Conservation (phyloP, 2,797 vertebrate genomes). For the Pygocentrus nattereri region DNA sequence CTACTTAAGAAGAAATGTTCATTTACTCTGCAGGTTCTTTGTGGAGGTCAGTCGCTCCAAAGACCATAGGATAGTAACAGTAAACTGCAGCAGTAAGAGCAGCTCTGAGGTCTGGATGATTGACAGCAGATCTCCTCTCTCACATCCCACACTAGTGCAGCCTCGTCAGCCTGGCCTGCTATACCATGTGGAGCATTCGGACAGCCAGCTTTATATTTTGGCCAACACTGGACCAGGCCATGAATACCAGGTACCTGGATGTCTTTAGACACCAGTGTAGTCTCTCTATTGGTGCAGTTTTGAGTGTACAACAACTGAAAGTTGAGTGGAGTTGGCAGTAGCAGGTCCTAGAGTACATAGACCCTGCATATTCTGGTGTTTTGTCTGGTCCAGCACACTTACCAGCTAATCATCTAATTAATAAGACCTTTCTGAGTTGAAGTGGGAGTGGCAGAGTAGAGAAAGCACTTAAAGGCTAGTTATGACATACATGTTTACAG, state of each 20-base stretch:
- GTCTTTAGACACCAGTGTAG: neutral
- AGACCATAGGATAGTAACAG: conserved; percentile 85
- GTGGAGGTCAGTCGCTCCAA: conserved; percentile 90
- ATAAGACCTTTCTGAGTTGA: too few relatives aligned
- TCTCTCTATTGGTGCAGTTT: neutral
- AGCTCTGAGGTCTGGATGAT: conserved; percentile 89
- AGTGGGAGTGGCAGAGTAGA: neutral
- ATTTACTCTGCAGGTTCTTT: conserved; percentile 84
- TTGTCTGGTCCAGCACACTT: too few relatives aligned
- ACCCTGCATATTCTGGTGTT: too few relatives aligned
- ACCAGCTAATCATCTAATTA: too few relatives aligned
- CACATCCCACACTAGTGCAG: conserved; percentile 85
- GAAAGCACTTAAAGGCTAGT: neutral
- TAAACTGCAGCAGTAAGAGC: conserved; percentile 92
- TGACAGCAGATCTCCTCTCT: conserved; percentile 66
- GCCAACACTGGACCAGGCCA: conserved; percentile 85
- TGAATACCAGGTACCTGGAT: conserved; percentile 88
- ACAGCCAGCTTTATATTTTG: conserved; percentile 85
- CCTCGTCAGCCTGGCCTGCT: conserved; percentile 82
- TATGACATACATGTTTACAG: too few relatives aligned
- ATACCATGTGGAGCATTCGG: conserved; percentile 91
- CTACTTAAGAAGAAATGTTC: neutral
- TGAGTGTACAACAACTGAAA: too few relatives aligned
- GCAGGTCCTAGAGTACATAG: too few relatives aligned
- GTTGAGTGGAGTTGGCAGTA: too few relatives aligned